phyloP scores from a whole-genome alignment of 2,888 invertebrate genomes.

The Troglohyphantes excavatus region DNA sequence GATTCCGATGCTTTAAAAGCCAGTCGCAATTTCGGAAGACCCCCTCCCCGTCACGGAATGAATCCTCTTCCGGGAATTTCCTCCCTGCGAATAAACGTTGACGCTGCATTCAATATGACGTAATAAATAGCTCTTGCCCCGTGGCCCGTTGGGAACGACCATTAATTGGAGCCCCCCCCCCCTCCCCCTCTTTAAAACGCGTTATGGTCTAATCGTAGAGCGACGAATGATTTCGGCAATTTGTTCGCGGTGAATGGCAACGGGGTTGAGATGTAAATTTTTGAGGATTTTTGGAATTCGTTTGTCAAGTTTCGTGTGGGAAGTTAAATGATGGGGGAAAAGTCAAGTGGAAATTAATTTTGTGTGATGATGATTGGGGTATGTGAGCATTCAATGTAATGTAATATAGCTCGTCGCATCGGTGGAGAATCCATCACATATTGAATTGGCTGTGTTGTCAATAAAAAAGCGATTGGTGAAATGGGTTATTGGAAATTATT shows the following conservation, averaged over 20 bases:
- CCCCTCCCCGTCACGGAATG: constrained; percentile 46
- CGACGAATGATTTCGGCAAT: neutral
- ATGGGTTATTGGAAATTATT: no score
- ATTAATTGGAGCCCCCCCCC: constrained; percentile 56
- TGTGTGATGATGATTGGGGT: neutral
- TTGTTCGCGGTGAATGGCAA: constrained; percentile 3
- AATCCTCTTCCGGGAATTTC: constrained; percentile 41
- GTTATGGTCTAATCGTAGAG: constrained; percentile 41
- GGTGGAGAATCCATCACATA: no score
- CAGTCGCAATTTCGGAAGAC: constrained; percentile 37
- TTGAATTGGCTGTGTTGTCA: no score
- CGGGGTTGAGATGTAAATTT: neutral
- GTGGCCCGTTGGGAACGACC: constrained; percentile 58
- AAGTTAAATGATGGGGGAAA: neutral
- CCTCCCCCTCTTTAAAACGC: constrained; percentile 58
- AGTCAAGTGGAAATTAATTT: neutral
- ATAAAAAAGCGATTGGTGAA: no score
- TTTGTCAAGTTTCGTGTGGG: neutral
- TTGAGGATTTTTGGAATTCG: neutral
- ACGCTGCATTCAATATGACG: constrained; percentile 72
- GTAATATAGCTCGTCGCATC: no score
- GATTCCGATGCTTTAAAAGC: no score
- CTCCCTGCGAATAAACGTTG: constrained; percentile 44
- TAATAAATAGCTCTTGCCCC: constrained; percentile 73
- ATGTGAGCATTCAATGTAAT: no score